These are phyloP conservation scores for Phalacrocorax aristotelis DNA, from an alignment of 2,113 vertebrate species.

Conservation along the genomic window DNA sequence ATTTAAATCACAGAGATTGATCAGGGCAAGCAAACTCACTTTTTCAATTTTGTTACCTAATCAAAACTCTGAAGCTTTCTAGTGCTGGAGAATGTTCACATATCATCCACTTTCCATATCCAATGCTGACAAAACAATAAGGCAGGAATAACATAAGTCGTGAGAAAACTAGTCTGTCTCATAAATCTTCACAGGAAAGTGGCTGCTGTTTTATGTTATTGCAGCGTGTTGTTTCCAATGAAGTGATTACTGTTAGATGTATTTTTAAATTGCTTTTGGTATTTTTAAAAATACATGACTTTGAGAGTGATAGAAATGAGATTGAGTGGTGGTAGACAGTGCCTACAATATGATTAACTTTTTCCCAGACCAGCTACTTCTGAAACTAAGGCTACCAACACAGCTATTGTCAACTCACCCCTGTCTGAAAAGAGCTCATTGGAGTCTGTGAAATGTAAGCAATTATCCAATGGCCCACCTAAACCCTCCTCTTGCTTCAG, in stretches of 20 bases:
- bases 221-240: constrained; percentile 54
- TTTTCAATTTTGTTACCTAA: constrained; percentile 62
- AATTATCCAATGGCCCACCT: background rate
- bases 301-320: constrained; percentile 40
- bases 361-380: constrained; percentile 48
- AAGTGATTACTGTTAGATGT: constrained; percentile 52
- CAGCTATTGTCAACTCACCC: constrained; percentile 32
- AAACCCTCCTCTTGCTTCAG: background rate
- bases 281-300: constrained; percentile 67
- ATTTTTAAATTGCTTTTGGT: constrained; percentile 63
- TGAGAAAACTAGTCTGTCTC: constrained; percentile 43
- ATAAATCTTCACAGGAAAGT: constrained; percentile 61
- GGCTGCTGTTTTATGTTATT: constrained; percentile 67
- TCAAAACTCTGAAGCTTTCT: constrained; percentile 62
- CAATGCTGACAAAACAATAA: constrained; percentile 65
- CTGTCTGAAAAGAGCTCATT: background rate
- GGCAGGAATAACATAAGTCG: constrained; percentile 39
- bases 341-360: constrained; percentile 60
- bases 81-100: constrained; percentile 56
- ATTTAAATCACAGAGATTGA: constrained; percentile 41
- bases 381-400: constrained; percentile 58
- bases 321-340: constrained; percentile 18
- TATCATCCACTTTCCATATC: constrained; percentile 67
- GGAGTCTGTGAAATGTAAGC: background rate
- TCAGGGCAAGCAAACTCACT: constrained; percentile 42